Evolutionary conservation across 2,797 vertebrate genomes (phyloP).

Genomic region (Masticophis lateralis): DNA sequence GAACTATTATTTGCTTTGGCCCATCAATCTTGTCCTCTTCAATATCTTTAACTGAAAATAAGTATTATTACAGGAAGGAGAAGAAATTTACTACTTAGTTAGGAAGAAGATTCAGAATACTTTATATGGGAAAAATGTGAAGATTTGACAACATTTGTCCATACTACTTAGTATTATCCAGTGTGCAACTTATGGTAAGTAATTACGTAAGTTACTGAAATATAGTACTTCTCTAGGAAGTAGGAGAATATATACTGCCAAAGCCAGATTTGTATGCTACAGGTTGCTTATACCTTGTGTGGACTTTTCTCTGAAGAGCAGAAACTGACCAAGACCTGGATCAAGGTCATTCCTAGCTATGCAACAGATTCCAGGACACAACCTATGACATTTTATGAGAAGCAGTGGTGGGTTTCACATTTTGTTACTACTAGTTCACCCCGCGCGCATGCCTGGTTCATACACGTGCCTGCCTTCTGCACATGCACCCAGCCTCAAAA

Average conservation of each 20-base stretch:
- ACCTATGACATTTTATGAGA: neutral
- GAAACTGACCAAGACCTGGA: neutral
- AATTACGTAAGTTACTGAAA: neutral
- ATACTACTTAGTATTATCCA: neutral
- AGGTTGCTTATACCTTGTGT: neutral
- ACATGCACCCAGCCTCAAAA: no score
- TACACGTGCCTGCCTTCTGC: no score
- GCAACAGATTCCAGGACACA: neutral
- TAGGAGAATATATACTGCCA: neutral
- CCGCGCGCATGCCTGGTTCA: no score
- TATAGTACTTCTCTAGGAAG: neutral
- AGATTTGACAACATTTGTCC: no score
- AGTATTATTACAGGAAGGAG: neutral
- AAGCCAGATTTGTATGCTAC: neutral
- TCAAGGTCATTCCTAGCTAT: neutral
- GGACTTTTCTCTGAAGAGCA: neutral
- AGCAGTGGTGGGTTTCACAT: no score
- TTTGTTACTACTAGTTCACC: no score
- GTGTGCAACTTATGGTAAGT: neutral
- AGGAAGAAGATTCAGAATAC: neutral
- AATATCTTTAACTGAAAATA: neutral
- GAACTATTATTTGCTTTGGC: slow-evolving; percentile 90
- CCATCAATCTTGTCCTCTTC: neutral
- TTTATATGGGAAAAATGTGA: neutral
- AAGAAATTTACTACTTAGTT: neutral